Percentiles rank a stretch among this genome's conserved stretches.
Conservation (phyloP, 2,888 invertebrate species). For the Tetranychus truncatus region DNA sequence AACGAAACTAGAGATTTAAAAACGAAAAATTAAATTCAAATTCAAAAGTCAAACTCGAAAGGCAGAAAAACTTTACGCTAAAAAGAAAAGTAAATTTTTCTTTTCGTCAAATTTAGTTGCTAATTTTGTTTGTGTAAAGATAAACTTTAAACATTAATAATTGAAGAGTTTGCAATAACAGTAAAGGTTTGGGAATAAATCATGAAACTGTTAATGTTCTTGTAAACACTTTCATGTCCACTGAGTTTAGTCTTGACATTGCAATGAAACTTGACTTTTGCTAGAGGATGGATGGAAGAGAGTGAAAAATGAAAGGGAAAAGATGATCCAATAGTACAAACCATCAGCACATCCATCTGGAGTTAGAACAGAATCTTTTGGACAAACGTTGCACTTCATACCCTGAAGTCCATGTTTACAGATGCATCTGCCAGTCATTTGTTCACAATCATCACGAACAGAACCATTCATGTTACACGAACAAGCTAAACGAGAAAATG, state of each 20-base stretch:
- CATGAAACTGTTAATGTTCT: too few relatives aligned
- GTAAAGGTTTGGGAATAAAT: neutral
- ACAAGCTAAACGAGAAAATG: slow-evolving; percentile 45
- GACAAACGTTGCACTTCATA: slow-evolving; percentile 50
- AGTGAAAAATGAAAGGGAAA: neutral
- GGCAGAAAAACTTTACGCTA: too few relatives aligned
- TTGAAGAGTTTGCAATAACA: too few relatives aligned
- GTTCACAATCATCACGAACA: slow-evolving; percentile 71
- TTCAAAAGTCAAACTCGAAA: too few relatives aligned
- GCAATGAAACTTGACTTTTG: too few relatives aligned
- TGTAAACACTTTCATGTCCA: neutral
- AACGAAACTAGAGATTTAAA: neutral
- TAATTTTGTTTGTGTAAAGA: too few relatives aligned
- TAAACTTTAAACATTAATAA: too few relatives aligned
- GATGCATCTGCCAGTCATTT: slow-evolving; percentile 75
- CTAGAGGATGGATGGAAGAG: neutral
- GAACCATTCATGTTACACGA: slow-evolving; percentile 73
- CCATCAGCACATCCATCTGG: slow-evolving; percentile 52
- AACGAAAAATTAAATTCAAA: neutral
- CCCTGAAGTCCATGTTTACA: slow-evolving; percentile 68
- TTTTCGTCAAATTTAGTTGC: too few relatives aligned
- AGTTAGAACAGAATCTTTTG: slow-evolving; percentile 54
- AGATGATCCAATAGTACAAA: slow-evolving; percentile 29
- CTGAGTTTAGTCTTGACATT: neutral
- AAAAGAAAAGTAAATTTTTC: too few relatives aligned